phyloP scores from a whole-genome alignment of 2,888 invertebrate species.

The Dryadula phaetusa region DNA sequence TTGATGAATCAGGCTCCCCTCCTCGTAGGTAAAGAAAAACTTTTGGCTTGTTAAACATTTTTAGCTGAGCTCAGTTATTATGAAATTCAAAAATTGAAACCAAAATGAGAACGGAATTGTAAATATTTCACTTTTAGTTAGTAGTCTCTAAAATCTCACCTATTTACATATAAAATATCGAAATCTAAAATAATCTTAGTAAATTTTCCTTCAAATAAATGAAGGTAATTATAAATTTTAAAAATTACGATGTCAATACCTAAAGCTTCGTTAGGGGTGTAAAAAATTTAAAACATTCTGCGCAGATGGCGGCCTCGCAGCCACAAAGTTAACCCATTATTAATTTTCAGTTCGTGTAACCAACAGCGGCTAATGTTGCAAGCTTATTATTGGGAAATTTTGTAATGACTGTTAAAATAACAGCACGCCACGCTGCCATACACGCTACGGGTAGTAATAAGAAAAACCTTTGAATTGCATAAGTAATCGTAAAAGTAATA shows the following conservation, averaged over 20 bases:
- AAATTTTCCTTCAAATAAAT: too few species aligned
- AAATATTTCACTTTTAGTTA: too few species aligned
- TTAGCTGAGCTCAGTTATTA: neutral
- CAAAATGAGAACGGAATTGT: too few species aligned
- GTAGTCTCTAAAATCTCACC: too few species aligned
- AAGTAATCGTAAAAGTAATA: neutral
- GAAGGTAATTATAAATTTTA: too few species aligned
- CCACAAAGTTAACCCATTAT: slow-evolving; percentile 73
- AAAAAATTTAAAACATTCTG: slow-evolving; percentile 66
- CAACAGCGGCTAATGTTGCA: slow-evolving; percentile 71
- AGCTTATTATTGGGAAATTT: slow-evolving; percentile 79
- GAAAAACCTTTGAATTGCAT: slow-evolving; percentile 2
- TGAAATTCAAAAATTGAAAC: slow-evolving; percentile 14
- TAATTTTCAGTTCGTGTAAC: slow-evolving; percentile 77
- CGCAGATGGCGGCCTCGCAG: slow-evolving; percentile 66
- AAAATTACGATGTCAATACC: slow-evolving; percentile 2
- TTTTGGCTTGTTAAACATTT: slow-evolving; percentile 36
- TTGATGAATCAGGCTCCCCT: slow-evolving; percentile 68
- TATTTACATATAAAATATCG: too few species aligned
- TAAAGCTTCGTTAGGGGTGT: slow-evolving; percentile 5
- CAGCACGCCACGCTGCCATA: slow-evolving; percentile 66
- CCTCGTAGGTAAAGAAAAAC: slow-evolving; percentile 39
- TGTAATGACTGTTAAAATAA: slow-evolving; percentile 79
- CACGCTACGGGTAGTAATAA: slow-evolving; percentile 62
- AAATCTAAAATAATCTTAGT: too few species aligned